Evolutionary conservation across 1,140 invertebrate genomes (phyloP).

Genomic region (Bradysia coprophila): DNA sequence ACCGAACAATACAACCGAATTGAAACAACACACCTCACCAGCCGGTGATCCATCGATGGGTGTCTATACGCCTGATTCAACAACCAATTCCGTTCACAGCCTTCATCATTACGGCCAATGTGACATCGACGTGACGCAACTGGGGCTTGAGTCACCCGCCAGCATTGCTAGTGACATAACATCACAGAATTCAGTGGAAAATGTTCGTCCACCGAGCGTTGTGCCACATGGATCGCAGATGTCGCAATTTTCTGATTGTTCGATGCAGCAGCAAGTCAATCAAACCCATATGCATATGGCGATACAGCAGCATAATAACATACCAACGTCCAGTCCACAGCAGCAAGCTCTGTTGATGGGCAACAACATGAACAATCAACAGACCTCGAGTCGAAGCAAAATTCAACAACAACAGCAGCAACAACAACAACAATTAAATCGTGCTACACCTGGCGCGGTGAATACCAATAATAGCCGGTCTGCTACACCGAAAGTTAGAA

Average conservation of each 20-base stretch:
- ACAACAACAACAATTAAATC: slow-evolving; percentile 7
- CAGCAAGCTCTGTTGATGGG: neutral
- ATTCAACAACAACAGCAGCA: slow-evolving; percentile 12
- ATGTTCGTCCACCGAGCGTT: slow-evolving; percentile 29
- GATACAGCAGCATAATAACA: slow-evolving; percentile 19
- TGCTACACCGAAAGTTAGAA: slow-evolving; percentile 19
- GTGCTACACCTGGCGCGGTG: neutral
- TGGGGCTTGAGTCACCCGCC: slow-evolving; percentile 69
- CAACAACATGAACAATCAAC: neutral
- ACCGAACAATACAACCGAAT: slow-evolving; percentile 2
- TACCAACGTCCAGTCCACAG: slow-evolving; percentile 5
- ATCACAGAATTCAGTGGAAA: slow-evolving; percentile 51
- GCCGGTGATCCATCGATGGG: slow-evolving; percentile 54
- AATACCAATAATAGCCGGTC: slow-evolving; percentile 13
- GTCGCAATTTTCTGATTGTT: slow-evolving; percentile 36
- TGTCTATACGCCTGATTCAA: slow-evolving; percentile 67
- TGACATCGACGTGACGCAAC: slow-evolving; percentile 63
- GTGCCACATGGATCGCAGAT: slow-evolving; percentile 30
- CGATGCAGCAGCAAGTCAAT: slow-evolving; percentile 34
- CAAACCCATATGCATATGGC: slow-evolving; percentile 34
- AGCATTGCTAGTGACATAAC: slow-evolving; percentile 72
- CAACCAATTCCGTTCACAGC: slow-evolving; percentile 67
- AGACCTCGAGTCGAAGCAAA: neutral
- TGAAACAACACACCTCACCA: slow-evolving; percentile 25
- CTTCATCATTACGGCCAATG: slow-evolving; percentile 54